Base-by-base conservation (phyloP, 1,140 invertebrate genomes). In the Galleria mellonella region DNA sequence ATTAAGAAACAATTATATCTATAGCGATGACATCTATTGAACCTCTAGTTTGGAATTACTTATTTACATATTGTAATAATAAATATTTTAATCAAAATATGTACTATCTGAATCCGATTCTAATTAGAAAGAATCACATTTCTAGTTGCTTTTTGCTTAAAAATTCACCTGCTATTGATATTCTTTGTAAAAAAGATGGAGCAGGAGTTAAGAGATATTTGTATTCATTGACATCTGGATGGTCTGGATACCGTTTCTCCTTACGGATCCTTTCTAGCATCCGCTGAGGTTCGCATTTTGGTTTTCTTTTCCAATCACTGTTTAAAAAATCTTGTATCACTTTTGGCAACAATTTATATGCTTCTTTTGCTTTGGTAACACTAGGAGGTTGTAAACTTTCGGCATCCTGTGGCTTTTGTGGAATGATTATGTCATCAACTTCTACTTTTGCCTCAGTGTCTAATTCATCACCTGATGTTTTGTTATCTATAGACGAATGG, bases 161-260 rank as follows among this genome's bases (percentile, higher is more conserved):
- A 49, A 90, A 86, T 87, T 94, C 92, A 9, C 93, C 93, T 32
- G 90, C 88, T 35, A 93, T 78, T n/a, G 92, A 92, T 76, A 93
- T 88, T 49, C 91, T 87, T 78, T 91, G 89, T 33, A 92, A 75
- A 69, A 93, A 94, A 32, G 92, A 89, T 44, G 91, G 91, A 13
- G 92, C 89, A 36, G 90, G 88, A 61, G 92, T 93, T 15, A 89
- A 87, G 15, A 94, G 61, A 4, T 90, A 58, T n/a, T 90, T 81
- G 69, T 90, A 91, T 58, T 88, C 87, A 59, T 89, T 87, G 11
- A 78, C 74, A 27, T 85, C 73, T 0, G 78, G 76, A 53, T 86
- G 84, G 14, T 76, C 68, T 12, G 89, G 87, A 67, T 91, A 89
- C 38, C 84, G 68, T 55, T 89, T 89, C 37, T 87, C 86, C 52